Evolutionary conservation across 2,888 invertebrate genomes (phyloP).

Genomic region (Suillia variegata): DNA sequence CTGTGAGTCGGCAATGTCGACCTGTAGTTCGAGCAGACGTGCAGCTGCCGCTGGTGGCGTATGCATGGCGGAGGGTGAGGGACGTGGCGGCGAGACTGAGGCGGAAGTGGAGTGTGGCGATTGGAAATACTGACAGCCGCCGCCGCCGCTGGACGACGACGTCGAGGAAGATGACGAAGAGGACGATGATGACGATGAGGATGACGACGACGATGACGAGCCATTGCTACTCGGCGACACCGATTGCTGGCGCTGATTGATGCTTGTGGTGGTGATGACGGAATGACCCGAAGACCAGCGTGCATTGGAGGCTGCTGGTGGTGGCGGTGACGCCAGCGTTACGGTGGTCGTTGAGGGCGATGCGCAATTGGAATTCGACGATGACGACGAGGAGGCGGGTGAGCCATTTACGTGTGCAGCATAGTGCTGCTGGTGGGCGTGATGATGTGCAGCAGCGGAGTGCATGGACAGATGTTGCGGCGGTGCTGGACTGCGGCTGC

Average conservation of each 20-base stretch:
- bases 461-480: conserved; percentile 24
- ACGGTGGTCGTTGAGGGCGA: conserved; percentile 55
- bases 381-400: conserved; percentile 35
- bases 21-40: conserved; percentile 78
- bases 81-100: conserved; percentile 61
- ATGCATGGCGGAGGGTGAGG: conserved; percentile 56
- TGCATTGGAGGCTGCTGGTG: conserved; percentile 39
- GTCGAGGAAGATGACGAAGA: conserved; percentile 44
- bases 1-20: conserved; percentile 79
- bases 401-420: conserved; percentile 7
- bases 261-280: conserved; percentile 68
- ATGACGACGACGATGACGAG: conserved; percentile 35
- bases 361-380: conserved; percentile 49
- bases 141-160: conserved; percentile 60
- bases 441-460: conserved; percentile 25
- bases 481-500: conserved; percentile 45
- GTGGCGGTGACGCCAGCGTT: conserved; percentile 53
- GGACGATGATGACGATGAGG: conserved; percentile 59
- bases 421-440: conserved; percentile 12
- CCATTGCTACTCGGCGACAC: conserved; percentile 58
- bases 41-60: too few species aligned
- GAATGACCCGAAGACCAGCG: conserved; percentile 63
- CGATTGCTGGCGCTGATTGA: conserved; percentile 61
- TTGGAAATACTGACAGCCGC: conserved; percentile 61
- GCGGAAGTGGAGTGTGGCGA: conserved; percentile 61